phyloP scores from a whole-genome alignment of 2,113 vertebrate genomes.

The Rhadina sibilatrix region DNA sequence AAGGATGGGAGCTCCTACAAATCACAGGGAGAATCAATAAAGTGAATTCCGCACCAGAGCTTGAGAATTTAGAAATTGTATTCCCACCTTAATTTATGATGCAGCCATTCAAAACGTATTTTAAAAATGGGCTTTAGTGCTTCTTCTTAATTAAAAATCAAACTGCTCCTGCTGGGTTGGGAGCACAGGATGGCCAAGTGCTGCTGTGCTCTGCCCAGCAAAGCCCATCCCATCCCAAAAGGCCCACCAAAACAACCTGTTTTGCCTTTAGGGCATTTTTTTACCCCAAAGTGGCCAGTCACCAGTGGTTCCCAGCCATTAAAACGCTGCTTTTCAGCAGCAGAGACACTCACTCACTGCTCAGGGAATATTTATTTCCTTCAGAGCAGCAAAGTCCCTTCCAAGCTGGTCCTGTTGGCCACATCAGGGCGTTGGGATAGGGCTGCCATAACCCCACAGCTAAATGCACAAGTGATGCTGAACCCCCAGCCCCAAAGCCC shows the following conservation, averaged over 20 bases:
- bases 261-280: background rate
- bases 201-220: background rate
- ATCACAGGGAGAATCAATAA: constrained; percentile 66
- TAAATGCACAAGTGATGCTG: background rate
- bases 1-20: constrained; percentile 58
- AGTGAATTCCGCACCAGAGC: constrained; percentile 24
- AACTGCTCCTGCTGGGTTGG: background rate
- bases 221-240: background rate
- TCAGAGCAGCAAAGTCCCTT: background rate
- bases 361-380: background rate
- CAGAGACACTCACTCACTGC: accelerated
- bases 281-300: background rate
- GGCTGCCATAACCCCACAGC: background rate
- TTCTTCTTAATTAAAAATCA: background rate
- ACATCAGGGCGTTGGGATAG: background rate
- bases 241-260: background rate
- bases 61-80: constrained; percentile 48
- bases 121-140: background rate
- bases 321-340: background rate
- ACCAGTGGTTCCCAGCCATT: background rate
- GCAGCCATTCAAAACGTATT: background rate
- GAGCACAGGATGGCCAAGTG: background rate
- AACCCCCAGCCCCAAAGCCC: background rate
- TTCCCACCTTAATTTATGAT: constrained; percentile 49
- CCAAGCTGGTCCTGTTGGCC: background rate